These are phyloP conservation scores for Carettochelys insculpta DNA, from an alignment of 2,113 vertebrate genomes.

Conservation along the genomic window DNA sequence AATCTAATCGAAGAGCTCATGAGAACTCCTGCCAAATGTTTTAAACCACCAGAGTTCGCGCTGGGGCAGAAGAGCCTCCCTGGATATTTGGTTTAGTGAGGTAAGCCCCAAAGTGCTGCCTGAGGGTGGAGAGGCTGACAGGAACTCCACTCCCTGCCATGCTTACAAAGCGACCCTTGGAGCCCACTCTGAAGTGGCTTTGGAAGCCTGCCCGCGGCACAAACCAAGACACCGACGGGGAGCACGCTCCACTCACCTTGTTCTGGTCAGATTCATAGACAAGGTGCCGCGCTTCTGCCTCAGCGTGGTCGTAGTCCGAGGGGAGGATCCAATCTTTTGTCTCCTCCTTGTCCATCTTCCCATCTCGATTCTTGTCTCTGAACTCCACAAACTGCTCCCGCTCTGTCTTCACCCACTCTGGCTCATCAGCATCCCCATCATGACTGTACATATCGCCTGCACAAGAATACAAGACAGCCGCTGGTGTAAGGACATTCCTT, in stretches of 20 bases:
- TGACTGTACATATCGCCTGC: constrained; percentile 91
- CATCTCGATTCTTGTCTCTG: constrained; percentile 92
- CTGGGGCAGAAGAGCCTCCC: background rate
- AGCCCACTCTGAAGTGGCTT: background rate
- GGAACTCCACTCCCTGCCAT: background rate
- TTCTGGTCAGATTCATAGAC: constrained; percentile 89
- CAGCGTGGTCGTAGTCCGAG: constrained; percentile 88
- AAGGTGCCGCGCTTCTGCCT: constrained; percentile 90
- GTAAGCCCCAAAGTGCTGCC: background rate
- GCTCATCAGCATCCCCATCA: constrained; percentile 82
- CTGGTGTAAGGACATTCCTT: too few species aligned
- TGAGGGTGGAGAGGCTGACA: background rate
- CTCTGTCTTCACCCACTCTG: constrained; percentile 91
- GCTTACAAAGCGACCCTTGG: background rate
- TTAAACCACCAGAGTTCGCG: background rate
- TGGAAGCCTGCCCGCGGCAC: too few species aligned
- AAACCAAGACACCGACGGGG: too few species aligned
- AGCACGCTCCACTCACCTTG: constrained; percentile 77
- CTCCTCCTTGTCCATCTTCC: constrained; percentile 92
- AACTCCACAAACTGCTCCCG: constrained; percentile 92
- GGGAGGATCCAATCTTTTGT: constrained; percentile 94
- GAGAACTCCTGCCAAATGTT: background rate
- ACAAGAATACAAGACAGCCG: background rate
- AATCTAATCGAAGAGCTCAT: background rate
- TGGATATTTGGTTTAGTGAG: background rate